Evolutionary conservation across 2,888 invertebrate genomes (phyloP).

Genomic region (Lithophane leautieri): DNA sequence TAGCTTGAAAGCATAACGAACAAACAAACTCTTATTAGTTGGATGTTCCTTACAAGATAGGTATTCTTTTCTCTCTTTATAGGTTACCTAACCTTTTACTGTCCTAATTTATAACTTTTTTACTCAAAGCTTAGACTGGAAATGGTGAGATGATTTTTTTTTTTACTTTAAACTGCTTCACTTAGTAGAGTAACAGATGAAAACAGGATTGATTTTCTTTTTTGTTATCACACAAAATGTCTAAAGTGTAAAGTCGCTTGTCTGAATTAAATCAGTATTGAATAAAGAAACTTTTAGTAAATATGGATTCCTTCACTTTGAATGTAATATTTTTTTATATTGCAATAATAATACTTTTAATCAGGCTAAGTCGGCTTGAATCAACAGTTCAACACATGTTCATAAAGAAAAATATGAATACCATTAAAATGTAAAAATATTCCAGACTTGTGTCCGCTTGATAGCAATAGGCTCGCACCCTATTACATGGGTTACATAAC

Average conservation of each 20-base stretch:
- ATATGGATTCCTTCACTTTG: background rate
- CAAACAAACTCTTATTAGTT: too few relatives aligned
- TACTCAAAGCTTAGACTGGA: background rate
- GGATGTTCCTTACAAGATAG: background rate
- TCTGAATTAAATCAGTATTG: background rate
- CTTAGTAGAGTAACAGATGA: background rate
- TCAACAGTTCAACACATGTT: background rate
- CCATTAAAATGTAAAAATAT: background rate
- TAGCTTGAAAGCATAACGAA: too few relatives aligned
- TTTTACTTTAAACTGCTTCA: background rate
- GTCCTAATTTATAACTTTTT: background rate
- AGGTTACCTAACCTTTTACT: background rate
- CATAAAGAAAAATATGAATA: background rate
- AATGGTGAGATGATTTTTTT: background rate
- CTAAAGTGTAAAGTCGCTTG: background rate
- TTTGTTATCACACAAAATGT: background rate
- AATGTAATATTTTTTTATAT: too few relatives aligned
- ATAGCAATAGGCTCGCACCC: too few relatives aligned
- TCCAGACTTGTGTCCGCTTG: too few relatives aligned
- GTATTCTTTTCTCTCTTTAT: background rate
- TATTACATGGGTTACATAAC: too few relatives aligned
- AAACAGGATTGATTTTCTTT: constrained; percentile 2
- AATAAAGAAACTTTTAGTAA: background rate
- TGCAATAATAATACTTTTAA: background rate
- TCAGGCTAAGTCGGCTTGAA: background rate